Evolutionary conservation across 2,113 vertebrate species (phyloP), one percentile per base, ranked within the genome.

Genomic region (Corvus hawaiiensis): DNA sequence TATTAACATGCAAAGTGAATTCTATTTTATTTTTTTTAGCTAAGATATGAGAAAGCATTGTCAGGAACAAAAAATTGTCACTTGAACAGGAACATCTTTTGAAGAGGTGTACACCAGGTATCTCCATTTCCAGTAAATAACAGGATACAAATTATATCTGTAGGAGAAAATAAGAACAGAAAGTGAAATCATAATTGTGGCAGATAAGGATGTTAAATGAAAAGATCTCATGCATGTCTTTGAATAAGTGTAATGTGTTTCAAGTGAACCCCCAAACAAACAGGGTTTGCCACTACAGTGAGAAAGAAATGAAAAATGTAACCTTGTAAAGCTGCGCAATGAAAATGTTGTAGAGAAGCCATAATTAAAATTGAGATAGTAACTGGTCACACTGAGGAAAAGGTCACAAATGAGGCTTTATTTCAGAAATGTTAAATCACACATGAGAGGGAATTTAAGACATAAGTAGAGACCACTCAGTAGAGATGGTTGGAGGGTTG

Each of bases 401-500:
- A 67, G 18, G 11, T 79, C 48, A 48, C 27, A 62, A 52, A 33
- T 41, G 54, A 68, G 43, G 10, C 39, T 82, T 66, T 39, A 30
- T 22, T 69, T 80, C 27, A 58, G 32, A 61, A 22, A 39, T 43
- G 58, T 41, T 41, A 39, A 46, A 33, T 68, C 9, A 20, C 9
- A 55, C 6, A 8, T 6, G 26, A 52, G 52, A 86, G 8, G 0
- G 0, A 52, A 30, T 82, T 67, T 10, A 66, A 51, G 39, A 23
- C 4, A 0, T n/a, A 11, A 39, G 11, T 24, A 35, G 32, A 43
- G 35, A 23, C 19, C 6, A 2, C 27, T 69, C 41, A 20, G 1
- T 16, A 13, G 28, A 39, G n/a, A 10, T 30, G 2, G 0, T 16
- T 35, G 26, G 23, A 26, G 27, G 18, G 9, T 37, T 28, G 12